A percentile compares a stretch with the other conserved stretches of the same genome.
Conservation (phyloP, 2,797 vertebrate genomes). For the Micromesistius poutassou region DNA sequence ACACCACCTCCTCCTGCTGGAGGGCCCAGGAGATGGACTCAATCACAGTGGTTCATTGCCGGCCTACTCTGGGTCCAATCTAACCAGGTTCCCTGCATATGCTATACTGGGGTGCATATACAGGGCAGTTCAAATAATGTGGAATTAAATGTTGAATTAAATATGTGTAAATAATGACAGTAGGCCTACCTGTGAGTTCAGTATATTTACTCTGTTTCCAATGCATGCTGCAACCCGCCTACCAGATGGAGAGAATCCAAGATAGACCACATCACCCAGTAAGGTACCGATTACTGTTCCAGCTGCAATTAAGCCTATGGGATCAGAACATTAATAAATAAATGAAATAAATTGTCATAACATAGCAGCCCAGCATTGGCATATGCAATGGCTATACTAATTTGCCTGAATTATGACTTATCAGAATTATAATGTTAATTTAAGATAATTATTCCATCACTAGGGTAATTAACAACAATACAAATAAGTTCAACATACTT, state of each 20-base stretch:
- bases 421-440: neutral
- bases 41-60: neutral
- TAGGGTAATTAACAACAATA: neutral
- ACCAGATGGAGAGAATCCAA: slow-evolving; percentile 68
- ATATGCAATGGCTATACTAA: neutral
- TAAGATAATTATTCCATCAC: neutral
- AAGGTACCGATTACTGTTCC: slow-evolving; percentile 69
- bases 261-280: slow-evolving; percentile 64
- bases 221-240: slow-evolving; percentile 68
- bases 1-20: slow-evolving; percentile 59
- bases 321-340: neutral
- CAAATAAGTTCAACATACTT: neutral
- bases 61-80: neutral
- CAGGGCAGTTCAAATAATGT: neutral
- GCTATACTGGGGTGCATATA: neutral
- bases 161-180: neutral
- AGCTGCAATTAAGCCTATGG: slow-evolving; percentile 60
- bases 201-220: slow-evolving; percentile 54
- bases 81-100: neutral
- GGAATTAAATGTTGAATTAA: neutral
- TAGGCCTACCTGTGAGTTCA: slow-evolving; percentile 64
- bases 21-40: slow-evolving; percentile 15
- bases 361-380: neutral
- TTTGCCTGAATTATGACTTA: neutral
- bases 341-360: neutral